Conservation (phyloP, 2,113 vertebrate species). For the Fregata magnificens region DNA sequence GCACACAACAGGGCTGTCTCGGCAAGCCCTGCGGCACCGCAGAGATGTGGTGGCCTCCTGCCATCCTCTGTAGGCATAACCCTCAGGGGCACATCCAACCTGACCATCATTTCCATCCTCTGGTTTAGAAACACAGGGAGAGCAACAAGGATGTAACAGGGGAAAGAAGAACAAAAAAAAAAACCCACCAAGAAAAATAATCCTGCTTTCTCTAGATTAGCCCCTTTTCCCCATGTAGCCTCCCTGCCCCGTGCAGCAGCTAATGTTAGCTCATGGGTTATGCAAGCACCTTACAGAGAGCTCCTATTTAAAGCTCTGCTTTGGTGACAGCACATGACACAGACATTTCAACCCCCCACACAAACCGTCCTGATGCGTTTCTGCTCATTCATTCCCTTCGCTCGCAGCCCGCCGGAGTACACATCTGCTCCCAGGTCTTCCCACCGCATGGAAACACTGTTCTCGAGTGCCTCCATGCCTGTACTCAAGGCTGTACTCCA, state of each 20-base stretch:
- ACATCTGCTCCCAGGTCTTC: constrained; percentile 20
- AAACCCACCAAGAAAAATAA: background rate
- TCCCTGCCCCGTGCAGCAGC: background rate
- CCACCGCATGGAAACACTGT: background rate
- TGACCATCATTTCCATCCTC: background rate
- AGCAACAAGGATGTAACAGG: background rate
- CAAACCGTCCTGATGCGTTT: background rate
- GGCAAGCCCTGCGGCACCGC: accelerated
- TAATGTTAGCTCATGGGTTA: background rate
- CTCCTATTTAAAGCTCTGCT: constrained; percentile 52
- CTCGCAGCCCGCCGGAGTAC: background rate
- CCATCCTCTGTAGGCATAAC: accelerated
- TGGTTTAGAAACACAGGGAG: background rate
- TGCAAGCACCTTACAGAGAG: constrained; percentile 6
- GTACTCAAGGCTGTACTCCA: background rate
- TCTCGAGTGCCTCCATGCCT: constrained; percentile 14
- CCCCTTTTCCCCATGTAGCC: background rate
- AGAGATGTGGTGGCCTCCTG: background rate
- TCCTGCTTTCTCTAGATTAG: background rate
- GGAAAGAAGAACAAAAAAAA: background rate
- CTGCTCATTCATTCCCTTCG: constrained; percentile 32
- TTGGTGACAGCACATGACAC: constrained; percentile 39
- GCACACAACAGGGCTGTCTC: background rate
- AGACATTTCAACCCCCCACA: constrained; percentile 29
- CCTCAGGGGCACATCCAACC: background rate